These are phyloP conservation scores for Apostichopus californicus DNA, from an alignment of 35 echinoderm and acorn worm species.

Conservation along the genomic window DNA sequence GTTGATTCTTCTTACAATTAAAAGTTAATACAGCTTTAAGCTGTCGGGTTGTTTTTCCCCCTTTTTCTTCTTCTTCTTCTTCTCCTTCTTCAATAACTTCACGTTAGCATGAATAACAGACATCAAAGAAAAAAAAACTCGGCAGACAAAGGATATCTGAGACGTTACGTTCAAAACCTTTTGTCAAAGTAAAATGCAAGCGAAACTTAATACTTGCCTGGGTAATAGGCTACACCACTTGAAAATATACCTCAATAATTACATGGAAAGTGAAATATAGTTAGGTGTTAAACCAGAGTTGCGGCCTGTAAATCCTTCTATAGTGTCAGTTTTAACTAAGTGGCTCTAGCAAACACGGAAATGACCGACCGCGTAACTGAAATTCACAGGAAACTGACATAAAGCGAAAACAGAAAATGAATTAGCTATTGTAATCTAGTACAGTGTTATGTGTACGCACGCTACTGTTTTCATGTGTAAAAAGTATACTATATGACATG, in stretches of 20 bases:
- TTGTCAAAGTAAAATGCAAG: conserved; percentile 5
- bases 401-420: too few relatives aligned
- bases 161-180: background rate
- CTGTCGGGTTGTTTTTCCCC: background rate
- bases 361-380: background rate
- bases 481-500: too few relatives aligned
- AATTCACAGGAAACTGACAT: too few relatives aligned
- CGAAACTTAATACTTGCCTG: conserved; percentile 7
- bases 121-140: background rate
- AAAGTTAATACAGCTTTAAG: background rate
- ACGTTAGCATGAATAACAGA: background rate
- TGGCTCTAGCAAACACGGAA: background rate
- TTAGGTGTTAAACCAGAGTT: background rate
- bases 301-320: background rate
- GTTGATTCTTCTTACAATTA: too few relatives aligned
- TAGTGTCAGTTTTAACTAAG: background rate
- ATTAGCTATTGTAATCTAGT: too few relatives aligned
- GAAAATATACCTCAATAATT: background rate
- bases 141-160: background rate
- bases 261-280: background rate
- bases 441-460: too few relatives aligned
- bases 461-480: too few relatives aligned
- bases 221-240: background rate
- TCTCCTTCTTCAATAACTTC: background rate
- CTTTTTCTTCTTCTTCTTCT: background rate